phyloP scores from a whole-genome alignment of 2,888 invertebrate genomes.

The Spodoptera picta region DNA sequence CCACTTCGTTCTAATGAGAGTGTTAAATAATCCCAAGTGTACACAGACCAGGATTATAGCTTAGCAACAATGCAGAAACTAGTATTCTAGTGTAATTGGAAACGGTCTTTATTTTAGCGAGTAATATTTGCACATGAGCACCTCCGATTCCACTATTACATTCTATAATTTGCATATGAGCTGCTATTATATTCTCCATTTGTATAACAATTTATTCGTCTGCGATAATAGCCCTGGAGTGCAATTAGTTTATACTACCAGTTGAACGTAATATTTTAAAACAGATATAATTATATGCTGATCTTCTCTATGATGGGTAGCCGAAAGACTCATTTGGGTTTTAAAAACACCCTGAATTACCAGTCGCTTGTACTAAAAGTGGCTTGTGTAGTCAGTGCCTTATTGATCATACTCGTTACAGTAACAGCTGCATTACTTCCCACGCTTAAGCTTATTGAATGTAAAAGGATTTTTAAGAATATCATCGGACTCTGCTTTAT shows the following conservation, averaged over 20 bases:
- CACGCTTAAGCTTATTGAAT: conserved; percentile 21
- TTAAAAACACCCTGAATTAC: too few relatives aligned
- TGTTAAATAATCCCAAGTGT: conserved; percentile 44
- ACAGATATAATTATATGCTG: too few relatives aligned
- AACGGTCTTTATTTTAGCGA: conserved; percentile 15
- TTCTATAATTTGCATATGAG: too few relatives aligned
- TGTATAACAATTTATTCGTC: too few relatives aligned
- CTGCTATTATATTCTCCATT: too few relatives aligned
- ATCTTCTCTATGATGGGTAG: too few relatives aligned
- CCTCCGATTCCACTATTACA: neutral
- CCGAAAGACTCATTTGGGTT: too few relatives aligned
- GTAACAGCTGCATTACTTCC: conserved; percentile 30
- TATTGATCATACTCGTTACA: neutral
- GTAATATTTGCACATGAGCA: conserved; percentile 27
- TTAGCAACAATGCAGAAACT: conserved; percentile 27
- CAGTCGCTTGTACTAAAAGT: too few relatives aligned
- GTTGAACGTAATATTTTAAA: too few relatives aligned
- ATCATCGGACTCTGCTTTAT: conserved; percentile 11
- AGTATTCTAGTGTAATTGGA: conserved; percentile 26
- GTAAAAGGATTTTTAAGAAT: conserved; percentile 9
- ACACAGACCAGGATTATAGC: conserved; percentile 8
- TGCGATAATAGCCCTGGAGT: too few relatives aligned
- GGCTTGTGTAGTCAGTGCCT: too few relatives aligned
- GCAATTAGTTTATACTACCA: too few relatives aligned
- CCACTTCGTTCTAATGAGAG: conserved; percentile 52